Evolutionary conservation across 37 sponge, comb jelly and placozoan genomes (phyloP).

Genomic region (Oscarella lobularis): DNA sequence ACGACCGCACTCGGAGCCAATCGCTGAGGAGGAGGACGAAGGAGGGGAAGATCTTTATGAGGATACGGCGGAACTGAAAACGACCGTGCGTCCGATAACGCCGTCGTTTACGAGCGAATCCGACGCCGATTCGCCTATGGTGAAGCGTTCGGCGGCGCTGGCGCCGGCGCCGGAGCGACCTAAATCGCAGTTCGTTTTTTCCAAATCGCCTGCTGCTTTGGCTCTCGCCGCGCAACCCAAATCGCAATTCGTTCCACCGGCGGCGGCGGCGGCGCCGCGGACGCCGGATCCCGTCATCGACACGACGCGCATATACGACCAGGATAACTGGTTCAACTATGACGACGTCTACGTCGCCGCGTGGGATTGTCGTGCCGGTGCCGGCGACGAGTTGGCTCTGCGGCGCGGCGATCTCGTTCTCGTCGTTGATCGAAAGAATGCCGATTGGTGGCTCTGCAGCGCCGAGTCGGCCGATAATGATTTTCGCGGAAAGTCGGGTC

Average conservation of each 20-base stretch:
- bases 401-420: conserved; percentile 64
- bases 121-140: background rate
- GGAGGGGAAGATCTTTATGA: background rate
- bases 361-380: conserved; percentile 54
- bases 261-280: background rate
- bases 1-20: background rate
- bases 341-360: conserved; percentile 52
- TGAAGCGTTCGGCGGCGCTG: background rate
- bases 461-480: background rate
- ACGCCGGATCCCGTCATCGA: background rate
- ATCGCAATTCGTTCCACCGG: background rate
- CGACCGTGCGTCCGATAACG: too few relatives aligned
- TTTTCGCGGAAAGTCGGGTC: background rate
- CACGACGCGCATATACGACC: background rate
- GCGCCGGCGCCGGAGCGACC: too few relatives aligned
- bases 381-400: conserved; percentile 49
- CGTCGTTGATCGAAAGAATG: conserved; percentile 20
- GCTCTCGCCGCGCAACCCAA: background rate
- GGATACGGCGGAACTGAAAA: background rate
- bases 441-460: conserved; percentile 50
- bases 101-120: background rate
- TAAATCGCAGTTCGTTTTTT: background rate
- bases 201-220: background rate
- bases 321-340: conserved; percentile 26
- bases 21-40: background rate